Evolutionary conservation across 2,113 vertebrate species (phyloP), one percentile per base, ranked within the genome.

Genomic region (Syrrhaptes paradoxus): DNA sequence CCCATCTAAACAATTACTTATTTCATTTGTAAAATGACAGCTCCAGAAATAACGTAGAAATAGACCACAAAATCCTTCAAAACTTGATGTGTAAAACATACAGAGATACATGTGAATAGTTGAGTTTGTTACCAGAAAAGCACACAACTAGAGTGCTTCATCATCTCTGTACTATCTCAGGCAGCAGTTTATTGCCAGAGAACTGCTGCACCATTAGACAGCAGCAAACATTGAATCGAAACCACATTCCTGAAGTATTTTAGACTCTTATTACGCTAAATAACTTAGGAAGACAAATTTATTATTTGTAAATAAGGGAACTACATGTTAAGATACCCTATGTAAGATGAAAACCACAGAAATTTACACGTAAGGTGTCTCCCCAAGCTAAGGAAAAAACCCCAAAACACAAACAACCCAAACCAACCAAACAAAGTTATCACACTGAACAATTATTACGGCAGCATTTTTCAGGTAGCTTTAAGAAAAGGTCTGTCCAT

Each of bases 251-350:
- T 43, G 5, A 73, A 32, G 7, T 36, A 54, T 29, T 41, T 41
- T 76, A 76, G 55, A 61, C 31, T 68, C 49, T 65, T 36, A 61
- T 17, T 49, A 41, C 48, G 75, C 41, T 86, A 92, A 87, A 15
- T 29, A 20, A 65, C 13, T 43, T 77, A 54, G 34, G 46, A 96
- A 95, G 85, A 85, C 46, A 80, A 81, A 61, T 54, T 43, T 70
- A 58, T 90, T 89, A 87, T 34, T 89, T 86, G 76, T 89, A 86
- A 66, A 68, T 65, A 92, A 88, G 82, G 22, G 38, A 90, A 74
- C 46, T 28, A 36, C 36, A 49, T 48, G 51, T 34, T 71, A 81
- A 62, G 63, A 68, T 83, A 61, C 3, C 57, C 57, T 68, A 52
- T 43, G 72, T 31, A 62, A 72, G 61, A 67, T n/a, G 13, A 90